These are phyloP conservation scores for Zaprionus kolodkinae DNA, from an alignment of 1,140 invertebrate species.

Conservation along the genomic window DNA sequence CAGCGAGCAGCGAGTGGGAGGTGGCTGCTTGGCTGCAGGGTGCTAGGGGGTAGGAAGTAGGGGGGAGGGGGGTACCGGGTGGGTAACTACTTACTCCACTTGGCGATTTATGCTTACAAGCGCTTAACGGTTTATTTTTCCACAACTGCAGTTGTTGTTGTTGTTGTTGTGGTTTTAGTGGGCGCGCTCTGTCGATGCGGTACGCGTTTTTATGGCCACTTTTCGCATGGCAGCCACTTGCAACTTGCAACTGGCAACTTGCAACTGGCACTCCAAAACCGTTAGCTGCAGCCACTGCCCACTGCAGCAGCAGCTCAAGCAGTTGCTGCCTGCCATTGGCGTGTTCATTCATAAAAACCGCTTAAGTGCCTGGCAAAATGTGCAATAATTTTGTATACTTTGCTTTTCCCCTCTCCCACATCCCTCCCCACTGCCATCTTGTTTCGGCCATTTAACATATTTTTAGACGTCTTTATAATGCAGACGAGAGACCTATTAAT, in stretches of 20 bases:
- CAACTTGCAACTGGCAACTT: constrained; percentile 18
- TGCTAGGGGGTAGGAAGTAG: not conserved
- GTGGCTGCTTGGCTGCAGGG: too few relatives aligned
- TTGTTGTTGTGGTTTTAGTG: constrained; percentile 15
- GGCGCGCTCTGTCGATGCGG: constrained; percentile 18
- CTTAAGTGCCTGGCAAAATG: constrained; percentile 36
- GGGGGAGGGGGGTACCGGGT: not conserved
- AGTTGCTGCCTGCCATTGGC: constrained; percentile 31
- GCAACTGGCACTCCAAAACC: constrained; percentile 17
- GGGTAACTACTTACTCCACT: not conserved
- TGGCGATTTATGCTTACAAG: constrained; percentile 40
- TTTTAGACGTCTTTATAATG: constrained; percentile 64
- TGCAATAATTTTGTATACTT: constrained; percentile 53
- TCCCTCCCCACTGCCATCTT: not conserved
- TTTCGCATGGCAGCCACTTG: constrained; percentile 19
- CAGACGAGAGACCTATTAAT: constrained; percentile 40
- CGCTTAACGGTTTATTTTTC: constrained; percentile 11
- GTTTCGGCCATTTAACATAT: constrained; percentile 55
- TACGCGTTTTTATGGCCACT: constrained; percentile 31
- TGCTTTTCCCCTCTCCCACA: constrained; percentile 1
- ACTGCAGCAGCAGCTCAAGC: not conserved
- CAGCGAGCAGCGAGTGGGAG: constrained; percentile 5
- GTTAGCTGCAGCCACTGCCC: constrained; percentile 18
- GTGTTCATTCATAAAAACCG: constrained; percentile 66
- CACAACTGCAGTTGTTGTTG: not conserved